Percentiles rank a stretch among this genome's conserved stretches.
Conservation (phyloP, 2,888 invertebrate genomes). For the Lasioglossum pauxillum region DNA sequence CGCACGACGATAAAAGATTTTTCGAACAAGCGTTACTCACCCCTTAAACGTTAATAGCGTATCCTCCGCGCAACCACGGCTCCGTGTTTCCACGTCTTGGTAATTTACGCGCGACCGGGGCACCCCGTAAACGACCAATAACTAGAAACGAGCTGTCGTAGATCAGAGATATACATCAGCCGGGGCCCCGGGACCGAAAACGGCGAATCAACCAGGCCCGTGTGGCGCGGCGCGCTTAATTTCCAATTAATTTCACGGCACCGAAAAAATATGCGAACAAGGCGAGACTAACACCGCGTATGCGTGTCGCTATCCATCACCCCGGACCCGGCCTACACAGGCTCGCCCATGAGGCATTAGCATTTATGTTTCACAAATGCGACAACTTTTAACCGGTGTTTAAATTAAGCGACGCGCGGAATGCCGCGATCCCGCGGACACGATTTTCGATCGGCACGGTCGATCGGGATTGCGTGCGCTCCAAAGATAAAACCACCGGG, state of each 20-base stretch:
- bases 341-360: constrained; percentile 66
- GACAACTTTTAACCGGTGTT: constrained; percentile 67
- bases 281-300: constrained; percentile 73
- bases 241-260: constrained; percentile 78
- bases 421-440: constrained; percentile 17
- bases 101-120: constrained; percentile 44
- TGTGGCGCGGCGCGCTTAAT: constrained; percentile 68
- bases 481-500: not conserved
- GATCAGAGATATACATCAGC: constrained; percentile 59
- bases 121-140: constrained; percentile 50
- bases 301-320: constrained; percentile 76
- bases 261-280: constrained; percentile 75
- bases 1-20: constrained; percentile 8
- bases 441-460: constrained; percentile 9
- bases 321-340: constrained; percentile 23
- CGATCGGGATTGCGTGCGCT: not conserved
- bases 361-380: constrained; percentile 74
- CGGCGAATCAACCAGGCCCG: constrained; percentile 46
- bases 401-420: constrained; percentile 58
- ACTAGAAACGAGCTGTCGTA: constrained; percentile 60
- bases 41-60: constrained; percentile 22
- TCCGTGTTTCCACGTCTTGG: constrained; percentile 41
- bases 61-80: not conserved
- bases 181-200: constrained; percentile 43
- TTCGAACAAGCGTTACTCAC: not conserved